Evolutionary conservation across 2,888 invertebrate genomes (phyloP), one percentile per base, ranked within the genome.

Genomic region (Barypeithes pellucidus): DNA sequence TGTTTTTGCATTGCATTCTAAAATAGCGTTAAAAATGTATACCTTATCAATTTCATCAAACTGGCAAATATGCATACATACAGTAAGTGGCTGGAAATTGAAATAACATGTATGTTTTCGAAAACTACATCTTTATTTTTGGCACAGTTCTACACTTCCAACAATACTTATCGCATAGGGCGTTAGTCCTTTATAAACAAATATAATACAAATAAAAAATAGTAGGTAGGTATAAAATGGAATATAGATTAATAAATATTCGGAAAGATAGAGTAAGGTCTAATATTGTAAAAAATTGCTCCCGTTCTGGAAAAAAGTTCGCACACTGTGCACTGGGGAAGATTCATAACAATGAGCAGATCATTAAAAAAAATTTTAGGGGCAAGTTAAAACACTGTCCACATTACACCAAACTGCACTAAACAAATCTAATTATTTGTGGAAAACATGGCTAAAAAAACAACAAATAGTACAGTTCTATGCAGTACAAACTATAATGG

Each of bases 91-190:
- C n/a, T n/a, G n/a, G n/a, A n/a, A n/a, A n/a, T n/a, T 24, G 3
- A 24, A 24, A 24, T 7, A 29, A 29, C 29, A 29, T 29, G 7
- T 29, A 29, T 4, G 50, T 24, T 14, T 22, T 50, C 24, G 36
- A 65, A 47, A 65, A 24, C 52, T 54, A 50, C 54, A 69, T 45
- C 59, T 75, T 72, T 75, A 69, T 71, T 72, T 72, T 75, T 75
- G 72, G 75, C 75, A 72, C 75, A 71, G 57, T 45, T 59, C 63
- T 75, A 71, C 72, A 69, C 68, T 50, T 69, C 65, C 65, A 52
- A 59, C 39, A 29, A 61, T 45, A 61, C 16, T 33, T 65, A 47
- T 36, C 57, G 29, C 9, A 67, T 67, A 62, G 75, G 72, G 75
- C 75, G 43, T 29, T 18, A 33, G 18, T 57, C 54, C 8, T 16